These are phyloP conservation scores for Cephalopterus ornatus DNA, from an alignment of 2,113 vertebrate species.

Conservation along the genomic window DNA sequence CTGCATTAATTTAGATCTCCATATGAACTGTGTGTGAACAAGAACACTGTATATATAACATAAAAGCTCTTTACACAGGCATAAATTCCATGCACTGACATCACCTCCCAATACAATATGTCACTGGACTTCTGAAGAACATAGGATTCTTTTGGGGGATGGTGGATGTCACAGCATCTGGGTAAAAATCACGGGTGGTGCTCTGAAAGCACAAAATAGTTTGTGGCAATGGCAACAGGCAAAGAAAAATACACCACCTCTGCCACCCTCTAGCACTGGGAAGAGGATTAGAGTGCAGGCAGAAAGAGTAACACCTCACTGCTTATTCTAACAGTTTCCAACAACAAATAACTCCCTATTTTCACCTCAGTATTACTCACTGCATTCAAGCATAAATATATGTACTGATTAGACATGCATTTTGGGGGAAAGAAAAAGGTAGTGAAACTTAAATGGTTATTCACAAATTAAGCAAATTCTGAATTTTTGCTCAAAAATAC, in stretches of 20 bases:
- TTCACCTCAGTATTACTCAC: background rate
- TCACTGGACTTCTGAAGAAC: background rate
- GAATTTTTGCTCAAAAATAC: background rate
- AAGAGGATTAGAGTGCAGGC: background rate
- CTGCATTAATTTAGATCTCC: background rate
- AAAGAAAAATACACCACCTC: background rate
- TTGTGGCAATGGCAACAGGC: background rate
- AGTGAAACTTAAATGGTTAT: background rate
- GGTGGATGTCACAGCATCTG: background rate
- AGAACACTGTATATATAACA: background rate
- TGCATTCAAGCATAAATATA: background rate
- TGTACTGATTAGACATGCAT: background rate
- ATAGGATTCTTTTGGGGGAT: background rate
- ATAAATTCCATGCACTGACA: background rate
- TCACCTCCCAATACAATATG: background rate
- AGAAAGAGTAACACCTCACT: background rate
- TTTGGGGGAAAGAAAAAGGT: background rate
- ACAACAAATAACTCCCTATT: background rate
- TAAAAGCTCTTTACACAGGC: background rate
- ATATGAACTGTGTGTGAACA: background rate
- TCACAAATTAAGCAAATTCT: background rate
- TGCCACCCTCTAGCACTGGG: background rate
- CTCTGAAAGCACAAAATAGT: background rate
- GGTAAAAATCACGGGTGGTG: fast-evolving
- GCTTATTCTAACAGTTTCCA: background rate